phyloP scores from a whole-genome alignment of 2,888 invertebrate genomes.

The Eristalinus aeneus region DNA sequence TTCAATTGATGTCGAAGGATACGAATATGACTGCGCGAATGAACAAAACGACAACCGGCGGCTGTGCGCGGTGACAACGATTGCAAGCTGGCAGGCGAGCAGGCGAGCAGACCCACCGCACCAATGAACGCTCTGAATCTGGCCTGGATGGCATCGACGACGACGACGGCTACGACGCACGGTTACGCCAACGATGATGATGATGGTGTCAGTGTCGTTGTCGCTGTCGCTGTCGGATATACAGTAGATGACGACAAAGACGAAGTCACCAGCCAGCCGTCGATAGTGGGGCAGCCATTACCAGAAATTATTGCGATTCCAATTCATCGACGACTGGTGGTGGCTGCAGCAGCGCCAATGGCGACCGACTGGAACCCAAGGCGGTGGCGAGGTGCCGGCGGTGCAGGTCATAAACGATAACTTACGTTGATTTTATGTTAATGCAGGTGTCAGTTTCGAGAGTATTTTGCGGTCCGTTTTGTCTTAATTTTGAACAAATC shows the following conservation, averaged over 20 bases:
- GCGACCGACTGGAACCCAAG: not conserved
- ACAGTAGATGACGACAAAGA: constrained; percentile 60
- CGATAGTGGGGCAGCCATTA: constrained; percentile 59
- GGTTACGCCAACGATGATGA: constrained; percentile 40
- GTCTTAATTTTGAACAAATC: constrained; percentile 69
- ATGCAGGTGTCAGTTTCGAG: constrained; percentile 65
- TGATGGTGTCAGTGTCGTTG: constrained; percentile 50
- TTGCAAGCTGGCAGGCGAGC: not conserved
- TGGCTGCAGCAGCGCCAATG: not conserved
- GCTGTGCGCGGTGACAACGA: constrained; percentile 26
- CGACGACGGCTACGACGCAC: not conserved
- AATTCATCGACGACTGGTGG: constrained; percentile 55
- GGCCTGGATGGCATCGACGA: not conserved
- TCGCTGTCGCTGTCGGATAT: constrained; percentile 59
- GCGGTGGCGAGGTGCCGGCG: not conserved
- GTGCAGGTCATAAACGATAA: constrained; percentile 61
- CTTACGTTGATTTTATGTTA: constrained; percentile 69
- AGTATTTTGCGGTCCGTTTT: constrained; percentile 61
- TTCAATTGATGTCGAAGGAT: constrained; percentile 70
- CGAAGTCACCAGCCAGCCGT: constrained; percentile 60
- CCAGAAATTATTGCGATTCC: constrained; percentile 65
- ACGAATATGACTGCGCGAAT: constrained; percentile 65
- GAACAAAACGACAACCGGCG: constrained; percentile 45
- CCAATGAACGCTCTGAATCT: not conserved
- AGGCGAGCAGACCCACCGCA: not conserved